Evolutionary conservation across 2,113 vertebrate genomes (phyloP).

Genomic region (Acrocephalus kingi): DNA sequence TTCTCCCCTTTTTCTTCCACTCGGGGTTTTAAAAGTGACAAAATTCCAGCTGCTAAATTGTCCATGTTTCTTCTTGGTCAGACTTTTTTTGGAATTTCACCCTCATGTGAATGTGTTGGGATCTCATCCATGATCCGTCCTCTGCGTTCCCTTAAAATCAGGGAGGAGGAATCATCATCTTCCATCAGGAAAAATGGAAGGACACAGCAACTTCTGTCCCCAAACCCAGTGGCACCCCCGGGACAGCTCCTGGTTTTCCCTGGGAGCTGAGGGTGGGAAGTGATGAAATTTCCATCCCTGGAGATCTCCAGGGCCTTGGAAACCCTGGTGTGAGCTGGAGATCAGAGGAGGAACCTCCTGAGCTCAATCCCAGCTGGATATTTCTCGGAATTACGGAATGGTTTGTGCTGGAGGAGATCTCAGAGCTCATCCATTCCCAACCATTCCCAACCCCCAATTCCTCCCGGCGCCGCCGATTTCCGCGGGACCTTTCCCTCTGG

Average conservation of each 20-base stretch:
- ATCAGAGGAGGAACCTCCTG: background rate
- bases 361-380: background rate
- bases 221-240: background rate
- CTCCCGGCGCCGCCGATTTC: background rate
- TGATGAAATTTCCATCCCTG: background rate
- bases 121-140: background rate
- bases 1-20: background rate
- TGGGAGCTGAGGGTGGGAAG: background rate
- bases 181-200: background rate
- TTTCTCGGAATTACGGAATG: rapidly evolving
- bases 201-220: background rate
- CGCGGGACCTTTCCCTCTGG: background rate
- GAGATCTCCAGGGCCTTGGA: background rate
- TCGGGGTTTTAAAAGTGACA: background rate
- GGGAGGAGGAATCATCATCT: background rate
- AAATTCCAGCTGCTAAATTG: background rate
- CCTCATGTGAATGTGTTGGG: rapidly evolving
- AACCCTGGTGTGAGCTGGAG: background rate
- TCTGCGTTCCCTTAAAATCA: background rate
- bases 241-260: background rate
- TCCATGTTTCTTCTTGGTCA: background rate
- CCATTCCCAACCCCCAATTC: background rate
- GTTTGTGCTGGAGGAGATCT: background rate
- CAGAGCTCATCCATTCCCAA: rapidly evolving
- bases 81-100: background rate